A percentile compares a stretch with the other conserved stretches of the same genome.
Evolutionary conservation across 92 coral and sea anemone species (phyloP).

Genomic region (Pocillopora meandrina): DNA sequence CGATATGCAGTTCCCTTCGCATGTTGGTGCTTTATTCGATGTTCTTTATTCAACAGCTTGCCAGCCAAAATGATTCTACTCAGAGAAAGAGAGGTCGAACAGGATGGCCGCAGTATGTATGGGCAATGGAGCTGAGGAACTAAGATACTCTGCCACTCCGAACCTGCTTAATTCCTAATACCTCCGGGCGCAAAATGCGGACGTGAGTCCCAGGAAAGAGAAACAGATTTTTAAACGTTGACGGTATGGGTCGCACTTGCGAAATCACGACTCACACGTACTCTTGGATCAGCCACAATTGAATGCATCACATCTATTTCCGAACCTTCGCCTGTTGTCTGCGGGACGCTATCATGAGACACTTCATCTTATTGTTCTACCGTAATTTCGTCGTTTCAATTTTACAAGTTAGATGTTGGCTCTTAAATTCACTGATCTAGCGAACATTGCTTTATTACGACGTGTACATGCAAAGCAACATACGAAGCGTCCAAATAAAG

Average conservation of each 20-base stretch:
- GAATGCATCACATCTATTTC: background rate
- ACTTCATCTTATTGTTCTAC: background rate
- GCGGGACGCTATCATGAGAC: background rate
- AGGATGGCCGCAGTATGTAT: constrained; percentile 99
- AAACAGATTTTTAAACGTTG: background rate
- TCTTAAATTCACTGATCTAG: background rate
- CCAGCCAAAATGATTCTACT: constrained; percentile 50
- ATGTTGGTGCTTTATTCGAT: constrained; percentile 1
- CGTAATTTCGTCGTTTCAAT: constrained; percentile 11
- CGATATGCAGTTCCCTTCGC: background rate
- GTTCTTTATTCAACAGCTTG: constrained; percentile 11
- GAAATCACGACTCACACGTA: background rate
- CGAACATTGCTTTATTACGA: background rate
- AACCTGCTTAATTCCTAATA: background rate
- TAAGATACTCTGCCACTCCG: constrained; percentile 1
- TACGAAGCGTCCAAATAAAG: background rate
- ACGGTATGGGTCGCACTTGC: background rate
- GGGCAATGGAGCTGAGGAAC: constrained; percentile 93
- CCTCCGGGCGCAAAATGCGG: background rate
- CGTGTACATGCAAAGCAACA: background rate
- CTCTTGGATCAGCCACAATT: background rate
- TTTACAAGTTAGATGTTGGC: constrained; percentile 10
- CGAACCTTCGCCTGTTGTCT: constrained; percentile 22
- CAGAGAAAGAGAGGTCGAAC: constrained; percentile 97
- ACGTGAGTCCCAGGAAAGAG: background rate